Conservation (phyloP, 2,113 vertebrate genomes). For the Electrona antarctica region DNA sequence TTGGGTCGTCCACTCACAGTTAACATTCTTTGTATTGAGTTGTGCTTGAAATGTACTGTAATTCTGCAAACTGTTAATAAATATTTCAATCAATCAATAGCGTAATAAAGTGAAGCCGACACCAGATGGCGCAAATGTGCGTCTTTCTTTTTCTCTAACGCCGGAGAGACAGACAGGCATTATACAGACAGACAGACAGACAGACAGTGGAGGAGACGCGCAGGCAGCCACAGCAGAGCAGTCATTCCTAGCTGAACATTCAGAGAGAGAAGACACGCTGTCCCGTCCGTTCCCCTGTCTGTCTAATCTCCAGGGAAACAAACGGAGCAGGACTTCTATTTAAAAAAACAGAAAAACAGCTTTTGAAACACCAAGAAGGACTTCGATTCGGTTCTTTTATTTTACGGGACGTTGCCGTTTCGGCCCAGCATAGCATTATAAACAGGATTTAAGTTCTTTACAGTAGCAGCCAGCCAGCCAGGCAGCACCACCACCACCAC, state of each 20-base stretch:
- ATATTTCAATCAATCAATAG: too few species aligned
- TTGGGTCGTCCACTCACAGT: too few species aligned
- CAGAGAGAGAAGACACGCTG: slow-evolving; percentile 11
- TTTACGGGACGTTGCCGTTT: slow-evolving; percentile 29
- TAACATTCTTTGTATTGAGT: too few species aligned
- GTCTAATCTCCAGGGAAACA: slow-evolving; percentile 48
- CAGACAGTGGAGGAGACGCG: slow-evolving; percentile 25
- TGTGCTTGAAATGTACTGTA: too few species aligned
- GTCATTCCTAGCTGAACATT: slow-evolving; percentile 16
- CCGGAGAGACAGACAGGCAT: too few species aligned
- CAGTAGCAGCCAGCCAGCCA: slow-evolving; percentile 13
- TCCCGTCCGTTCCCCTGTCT: slow-evolving; percentile 21
- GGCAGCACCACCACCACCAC: too few species aligned
- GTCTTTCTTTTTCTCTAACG: too few species aligned
- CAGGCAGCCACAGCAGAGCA: slow-evolving; percentile 40
- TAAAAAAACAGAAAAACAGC: not conserved
- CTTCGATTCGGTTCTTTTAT: slow-evolving; percentile 5
- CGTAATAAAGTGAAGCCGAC: too few species aligned
- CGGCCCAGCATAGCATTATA: too few species aligned
- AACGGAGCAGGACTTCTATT: slow-evolving; percentile 47
- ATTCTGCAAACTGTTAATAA: too few species aligned
- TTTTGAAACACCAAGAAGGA: slow-evolving; percentile 17
- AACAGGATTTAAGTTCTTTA: slow-evolving; percentile 61
- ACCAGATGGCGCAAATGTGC: too few species aligned
- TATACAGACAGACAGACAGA: too few species aligned